These are phyloP conservation scores for Chlorocebus sabaeus DNA, from an alignment of 2,113 vertebrate species.

Conservation along the genomic window DNA sequence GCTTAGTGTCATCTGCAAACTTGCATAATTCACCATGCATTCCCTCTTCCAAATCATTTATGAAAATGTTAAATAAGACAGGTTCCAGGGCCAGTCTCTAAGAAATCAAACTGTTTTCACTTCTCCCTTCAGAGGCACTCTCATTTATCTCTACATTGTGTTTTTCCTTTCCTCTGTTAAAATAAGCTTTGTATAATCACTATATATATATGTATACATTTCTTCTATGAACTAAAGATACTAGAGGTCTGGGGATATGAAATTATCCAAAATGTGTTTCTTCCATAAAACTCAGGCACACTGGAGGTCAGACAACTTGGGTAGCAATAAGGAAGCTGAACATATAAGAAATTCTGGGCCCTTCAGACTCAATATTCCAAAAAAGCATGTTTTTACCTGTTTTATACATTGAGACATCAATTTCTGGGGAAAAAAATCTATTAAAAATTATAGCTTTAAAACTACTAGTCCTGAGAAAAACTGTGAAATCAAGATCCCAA, in stretches of 20 bases:
- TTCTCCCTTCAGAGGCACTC: slow-evolving; percentile 32
- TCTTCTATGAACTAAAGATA: background rate
- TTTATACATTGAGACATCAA: background rate
- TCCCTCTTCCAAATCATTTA: slow-evolving; percentile 75
- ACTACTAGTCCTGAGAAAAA: background rate
- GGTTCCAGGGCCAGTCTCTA: slow-evolving; percentile 63
- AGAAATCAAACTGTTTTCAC: slow-evolving; percentile 67
- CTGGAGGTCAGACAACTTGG: background rate
- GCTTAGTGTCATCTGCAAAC: slow-evolving; percentile 75
- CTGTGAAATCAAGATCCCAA: background rate
- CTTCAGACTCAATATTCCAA: background rate
- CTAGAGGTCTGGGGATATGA: background rate
- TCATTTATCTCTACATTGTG: slow-evolving; percentile 15
- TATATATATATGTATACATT: background rate
- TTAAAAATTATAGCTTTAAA: background rate
- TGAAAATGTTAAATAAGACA: slow-evolving; percentile 76
- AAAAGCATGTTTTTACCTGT: background rate
- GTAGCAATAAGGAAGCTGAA: background rate
- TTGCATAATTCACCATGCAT: slow-evolving; percentile 74
- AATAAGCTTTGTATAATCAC: slow-evolving; percentile 52
- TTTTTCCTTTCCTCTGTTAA: slow-evolving; percentile 23
- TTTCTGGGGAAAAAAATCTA: background rate
- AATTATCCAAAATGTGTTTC: background rate
- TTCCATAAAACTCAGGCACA: background rate
- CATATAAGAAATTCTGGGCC: background rate